Evolutionary conservation across 2,113 vertebrate species (phyloP).

Genomic region (Sisor rabdophorus): DNA sequence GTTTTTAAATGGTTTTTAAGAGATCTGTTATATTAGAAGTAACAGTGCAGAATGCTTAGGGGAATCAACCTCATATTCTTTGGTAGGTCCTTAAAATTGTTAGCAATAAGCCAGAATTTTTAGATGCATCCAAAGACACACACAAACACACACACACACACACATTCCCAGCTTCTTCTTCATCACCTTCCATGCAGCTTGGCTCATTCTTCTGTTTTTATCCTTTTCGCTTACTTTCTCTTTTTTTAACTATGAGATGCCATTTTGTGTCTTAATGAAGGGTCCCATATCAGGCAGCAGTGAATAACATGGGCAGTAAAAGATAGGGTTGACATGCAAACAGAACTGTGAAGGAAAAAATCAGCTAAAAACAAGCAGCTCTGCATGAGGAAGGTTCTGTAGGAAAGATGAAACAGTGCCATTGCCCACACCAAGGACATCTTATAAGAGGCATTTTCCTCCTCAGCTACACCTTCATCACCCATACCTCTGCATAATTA

Average conservation of each 20-base stretch:
- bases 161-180: background rate
- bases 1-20: no score
- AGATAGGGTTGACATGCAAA: conserved; percentile 46
- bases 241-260: conserved; percentile 21
- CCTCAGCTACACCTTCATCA: conserved; percentile 42
- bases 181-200: conserved; percentile 16
- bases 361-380: conserved; percentile 61
- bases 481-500: conserved; percentile 61
- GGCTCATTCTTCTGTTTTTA: background rate
- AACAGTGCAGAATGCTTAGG: no score
- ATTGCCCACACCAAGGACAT: conserved; percentile 67
- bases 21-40: no score
- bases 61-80: no score
- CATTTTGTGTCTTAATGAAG: conserved; percentile 58
- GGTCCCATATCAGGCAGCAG: conserved; percentile 32
- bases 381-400: conserved; percentile 52
- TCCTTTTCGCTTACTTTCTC: background rate
- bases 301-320: background rate
- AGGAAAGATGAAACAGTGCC: conserved; percentile 62
- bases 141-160: background rate
- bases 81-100: no score
- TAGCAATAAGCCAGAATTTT: no score
- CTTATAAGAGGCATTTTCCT: conserved; percentile 56
- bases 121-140: background rate
- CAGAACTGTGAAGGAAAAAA: conserved; percentile 8